Evolutionary conservation across 2,888 invertebrate species (phyloP), one percentile per base, ranked within the genome.

Genomic region (Tenthredo notha): DNA sequence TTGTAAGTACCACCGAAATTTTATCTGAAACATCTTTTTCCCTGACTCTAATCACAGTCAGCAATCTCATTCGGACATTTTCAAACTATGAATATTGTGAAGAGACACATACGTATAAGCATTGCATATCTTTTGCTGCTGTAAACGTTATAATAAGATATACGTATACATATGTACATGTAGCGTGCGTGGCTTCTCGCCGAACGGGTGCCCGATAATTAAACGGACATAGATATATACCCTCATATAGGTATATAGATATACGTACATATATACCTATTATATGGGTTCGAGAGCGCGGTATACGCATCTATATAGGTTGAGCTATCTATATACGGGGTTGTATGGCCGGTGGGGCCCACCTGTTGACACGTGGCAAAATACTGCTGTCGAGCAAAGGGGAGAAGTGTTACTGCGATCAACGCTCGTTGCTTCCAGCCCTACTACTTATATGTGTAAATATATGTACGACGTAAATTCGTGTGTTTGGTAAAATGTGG

Each of bases 361-460:
- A 93, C 93, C 93, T 93, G 93, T 93, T 93, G 92, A 92, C 92
- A 89, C 89, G 80, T 58, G 65, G 80, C 80, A 29, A 65, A 80
- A 80, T 61, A 80, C 80, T 43, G 43, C 40, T 58, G 80, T 43
- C 72, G 72, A 40, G 72, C 72, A 18, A 43, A 74, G 25, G 43
- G 72, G 72, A 43, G 72, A 54, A 29, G 40, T 43, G 72, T 25
- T 74, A n/a, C 40, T 21, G 29, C 72, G 40, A 74, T 74, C 43
- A 40, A 29, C 72, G 18, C 43, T 18, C 72, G 40, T 21, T 74
- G 40, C 72, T 74, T 40, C 10, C 43, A 74, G 72, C 43, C 21
- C 40, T 43, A n/a, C 67, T 2, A 67, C 67, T 33, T 15, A 33
- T 29, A 33, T 67, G 10, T 67, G 33, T 67, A 18, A 10, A 67